Evolutionary conservation across 2,888 invertebrate genomes (phyloP), one percentile per base, ranked within the genome.

Genomic region (Serrognathus titanus): DNA sequence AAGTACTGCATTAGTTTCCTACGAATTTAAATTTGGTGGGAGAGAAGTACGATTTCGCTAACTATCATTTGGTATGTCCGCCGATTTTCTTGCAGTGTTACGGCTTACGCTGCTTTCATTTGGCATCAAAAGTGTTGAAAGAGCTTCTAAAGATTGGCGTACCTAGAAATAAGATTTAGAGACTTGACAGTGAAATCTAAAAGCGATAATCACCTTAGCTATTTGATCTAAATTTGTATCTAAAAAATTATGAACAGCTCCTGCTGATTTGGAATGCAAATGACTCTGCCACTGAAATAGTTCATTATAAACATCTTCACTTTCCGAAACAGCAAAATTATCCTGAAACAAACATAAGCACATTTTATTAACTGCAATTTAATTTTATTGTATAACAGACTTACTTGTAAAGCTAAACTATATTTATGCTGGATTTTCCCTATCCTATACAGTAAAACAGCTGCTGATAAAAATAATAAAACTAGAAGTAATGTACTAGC

Each of bases 141-240:
- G 78, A 49, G 88, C 88, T 78, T 92, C 91, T 71, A 92, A 76
- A 53, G 90, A 90, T 75, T 90, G 88, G 61, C 91, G 84, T 58
- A 91, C 90, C 91, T 91, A 76, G 2, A 79, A 79, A 48, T 16
- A 53, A n/a, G 16, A 13, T 11, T 20, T 52, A 20, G n/a, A 16
- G 24, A 16, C 16, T 53, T 31, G 11, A 7, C 8, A 24, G n/a
- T 8, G 5, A 59, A 58, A 40, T 37, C 31, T n/a, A 9, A 13
- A 31, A 3, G 24, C 4, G 6, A 31, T 31, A 31, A 31, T 31
- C 1, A 89, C 92, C 86, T 89, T 90, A 59, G 89, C 86, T 69
- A 92, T 88, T 78, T 92, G 85, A 75, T 91, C 83, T 66, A 92
- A 82, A 81, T 92, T 91, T 63, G 86, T 84, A 69, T 87, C 85